Conservation (phyloP, 1,140 invertebrate species). For the Drosophila miranda region DNA sequence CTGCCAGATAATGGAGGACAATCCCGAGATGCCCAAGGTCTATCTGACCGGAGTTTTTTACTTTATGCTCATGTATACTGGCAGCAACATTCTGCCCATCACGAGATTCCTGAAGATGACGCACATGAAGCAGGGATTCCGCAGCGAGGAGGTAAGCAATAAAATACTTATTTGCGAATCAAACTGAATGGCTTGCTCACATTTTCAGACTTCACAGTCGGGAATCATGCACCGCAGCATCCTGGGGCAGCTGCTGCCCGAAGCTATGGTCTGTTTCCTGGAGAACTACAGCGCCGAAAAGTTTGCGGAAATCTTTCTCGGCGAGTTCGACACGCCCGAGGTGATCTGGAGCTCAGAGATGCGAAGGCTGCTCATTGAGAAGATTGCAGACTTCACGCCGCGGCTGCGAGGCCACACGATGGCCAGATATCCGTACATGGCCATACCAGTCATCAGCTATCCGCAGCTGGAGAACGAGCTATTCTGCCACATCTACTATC, state of each 20-base stretch:
- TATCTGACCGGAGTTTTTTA: slow-evolving; percentile 98
- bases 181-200: neutral
- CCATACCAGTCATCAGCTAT: slow-evolving; percentile 97
- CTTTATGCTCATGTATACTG: slow-evolving; percentile 99
- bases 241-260: slow-evolving; percentile 96
- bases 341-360: slow-evolving; percentile 97
- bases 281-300: slow-evolving; percentile 99
- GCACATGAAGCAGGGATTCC: slow-evolving; percentile 97
- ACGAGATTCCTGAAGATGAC: slow-evolving; percentile 96
- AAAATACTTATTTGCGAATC: too few relatives aligned
- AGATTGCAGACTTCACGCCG: slow-evolving; percentile 98
- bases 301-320: slow-evolving; percentile 99
- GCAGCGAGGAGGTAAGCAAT: slow-evolving; percentile 90
- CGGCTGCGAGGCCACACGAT: slow-evolving; percentile 96
- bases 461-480: slow-evolving; percentile 97
- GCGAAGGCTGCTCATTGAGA: slow-evolving; percentile 97
- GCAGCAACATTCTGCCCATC: slow-evolving; percentile 98
- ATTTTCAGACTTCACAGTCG: slow-evolving; percentile 84
- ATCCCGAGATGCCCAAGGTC: slow-evolving; percentile 96
- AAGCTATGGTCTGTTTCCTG: slow-evolving; percentile 99
- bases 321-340: slow-evolving; percentile 99
- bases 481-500: slow-evolving; percentile 99
- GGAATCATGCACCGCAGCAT: slow-evolving; percentile 94
- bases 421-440: slow-evolving; percentile 97
- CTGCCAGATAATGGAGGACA: slow-evolving; percentile 95